Base-by-base conservation (phyloP, 2,113 vertebrate genomes). In the Prunella himalayana region DNA sequence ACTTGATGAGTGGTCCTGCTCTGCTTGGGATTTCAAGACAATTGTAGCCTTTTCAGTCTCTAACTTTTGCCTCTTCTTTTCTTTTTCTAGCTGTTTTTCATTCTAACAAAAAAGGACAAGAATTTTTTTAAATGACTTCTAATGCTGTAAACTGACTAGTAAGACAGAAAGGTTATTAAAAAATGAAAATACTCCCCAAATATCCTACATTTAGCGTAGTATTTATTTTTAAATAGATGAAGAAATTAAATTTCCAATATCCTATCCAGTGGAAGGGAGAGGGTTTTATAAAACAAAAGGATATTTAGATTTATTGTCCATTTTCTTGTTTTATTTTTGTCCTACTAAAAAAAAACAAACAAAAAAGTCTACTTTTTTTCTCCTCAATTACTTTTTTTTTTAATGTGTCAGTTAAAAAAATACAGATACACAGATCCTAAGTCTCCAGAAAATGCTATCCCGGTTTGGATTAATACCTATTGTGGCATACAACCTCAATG, bases 81-180 rank as follows among this genome's bases (percentile, higher is more conserved):
- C 98, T 87, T 97, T 98, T 92, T 98, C 97, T 82, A 98, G 88
- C 94, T 98, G 98, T 41, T 98, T 98, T 93, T 99, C 98, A 61
- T 98, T 99, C 99, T 99, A 97, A 69, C 22, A 92, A 84, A 93
- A 93, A 97, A 86, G 42, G 30, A 65, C 37, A 86, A 60, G n/a
- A 56, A 19, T 78, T 59, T 59, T 51, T 47, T 44, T 2, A 56
- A 19, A 80, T 8, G 8, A 75, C 30, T 71, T 90, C 11, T 16
- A 42, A 37, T 72, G 18, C 17, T 53, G 6, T 44, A 49, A 72
- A 39, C 12, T 41, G 39, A 60, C 2, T 33, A 70, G 15, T 44
- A 41, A 24, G 12, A 77, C 7, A 73, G 18, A 7, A 64, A 44
- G 0, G 5, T 30, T 61, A 50, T 47, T 70, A 33, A 49, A 56